phyloP scores from a whole-genome alignment of 2,113 vertebrate species.

The Speoplatyrhinus poulsoni region DNA sequence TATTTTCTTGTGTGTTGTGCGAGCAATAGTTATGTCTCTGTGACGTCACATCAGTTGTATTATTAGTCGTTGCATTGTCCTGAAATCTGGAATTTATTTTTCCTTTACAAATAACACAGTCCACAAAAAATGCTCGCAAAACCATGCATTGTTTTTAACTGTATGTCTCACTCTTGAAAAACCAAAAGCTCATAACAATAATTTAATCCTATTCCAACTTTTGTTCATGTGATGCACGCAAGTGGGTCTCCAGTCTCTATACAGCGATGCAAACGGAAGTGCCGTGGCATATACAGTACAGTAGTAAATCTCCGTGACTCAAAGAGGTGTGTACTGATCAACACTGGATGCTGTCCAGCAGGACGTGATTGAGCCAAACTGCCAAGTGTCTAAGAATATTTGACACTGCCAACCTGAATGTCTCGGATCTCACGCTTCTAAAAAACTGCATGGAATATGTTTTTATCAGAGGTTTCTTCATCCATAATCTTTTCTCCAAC shows the following conservation, averaged over 20 bases:
- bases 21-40: too few relatives aligned
- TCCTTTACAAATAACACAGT: background rate
- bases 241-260: constrained; percentile 29
- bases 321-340: constrained; percentile 31
- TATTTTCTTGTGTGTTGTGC: background rate
- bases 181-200: background rate
- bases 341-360: constrained; percentile 32
- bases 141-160: background rate
- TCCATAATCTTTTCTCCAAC: constrained; percentile 48
- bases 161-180: background rate
- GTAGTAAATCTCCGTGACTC: constrained; percentile 32
- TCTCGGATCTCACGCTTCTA: background rate
- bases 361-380: constrained; percentile 14
- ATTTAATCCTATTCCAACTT: constrained; percentile 44
- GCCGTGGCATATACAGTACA: too few relatives aligned
- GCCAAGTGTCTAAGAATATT: constrained; percentile 6
- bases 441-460: background rate
- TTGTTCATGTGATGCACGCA: constrained; percentile 36
- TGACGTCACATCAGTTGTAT: too few relatives aligned
- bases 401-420: background rate
- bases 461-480: constrained; percentile 4
- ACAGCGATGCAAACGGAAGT: constrained; percentile 17
- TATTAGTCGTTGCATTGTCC: background rate
- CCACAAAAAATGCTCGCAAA: background rate
- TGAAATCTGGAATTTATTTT: background rate